Base-by-base conservation (phyloP, 2,113 vertebrate genomes). In the Talpa occidentalis region DNA sequence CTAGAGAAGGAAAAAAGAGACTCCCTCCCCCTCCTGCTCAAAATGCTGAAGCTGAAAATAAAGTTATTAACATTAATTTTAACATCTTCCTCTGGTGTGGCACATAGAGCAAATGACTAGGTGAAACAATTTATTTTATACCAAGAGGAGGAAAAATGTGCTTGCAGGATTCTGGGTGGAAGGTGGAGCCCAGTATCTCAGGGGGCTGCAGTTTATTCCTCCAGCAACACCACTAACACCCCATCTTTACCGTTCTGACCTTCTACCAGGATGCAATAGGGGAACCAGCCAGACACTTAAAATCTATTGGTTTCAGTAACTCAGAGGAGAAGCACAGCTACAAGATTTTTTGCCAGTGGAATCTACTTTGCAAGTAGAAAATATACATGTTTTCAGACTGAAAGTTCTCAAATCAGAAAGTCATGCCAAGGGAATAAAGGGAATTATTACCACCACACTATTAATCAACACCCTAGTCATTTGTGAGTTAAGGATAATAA, bases 271-370 rank as follows among this genome's bases (percentile, higher is more conserved):
- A 87, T 67, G 30, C 12, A 30, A 4, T 72, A 10, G 2, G 1
- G 17, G 30, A 82, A 66, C 74, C 56, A 49, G 44, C 32, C 62
- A 86, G 62, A 47, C 37, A 44, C 24, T 47, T 85, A 54, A 74
- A 54, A 79, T 76, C 88, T 90, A 37, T 59, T 70, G 83, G 22
- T 93, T 73, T 94, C 37, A 93, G 16, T 59, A 60, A 93, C 47
- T 87, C 40, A 80, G 60, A 78, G 32, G 52, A 90, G 78, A 94
- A 95, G 91, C 16, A 52, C 22, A 70, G 88, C 49, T 14, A 72
- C 56, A 70, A 91, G 49, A 26, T 35, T 54, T 62, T 92, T 62
- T 64, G 15, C 80, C 86, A 93, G 79, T 60, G n/a, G 62, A 67
- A 93, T 88, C 78, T 90, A 3, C 42, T 85, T 60, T 49, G 35